Evolutionary conservation across 2,797 vertebrate genomes (phyloP), one percentile per base, ranked within the genome.

Genomic region (Tenualosa thibaudeaui): DNA sequence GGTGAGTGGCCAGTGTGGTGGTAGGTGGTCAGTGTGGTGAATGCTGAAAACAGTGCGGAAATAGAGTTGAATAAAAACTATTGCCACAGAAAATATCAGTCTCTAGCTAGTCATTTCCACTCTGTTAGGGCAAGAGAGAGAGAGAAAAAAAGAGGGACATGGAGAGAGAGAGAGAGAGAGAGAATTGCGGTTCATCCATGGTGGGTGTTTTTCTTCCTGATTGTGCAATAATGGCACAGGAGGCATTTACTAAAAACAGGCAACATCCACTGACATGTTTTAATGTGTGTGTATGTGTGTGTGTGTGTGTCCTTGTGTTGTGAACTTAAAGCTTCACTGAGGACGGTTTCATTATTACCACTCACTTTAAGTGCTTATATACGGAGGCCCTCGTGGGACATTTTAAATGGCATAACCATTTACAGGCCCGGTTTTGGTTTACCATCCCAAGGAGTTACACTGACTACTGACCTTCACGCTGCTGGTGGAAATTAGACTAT

Each of bases 371-470:
- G 65, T 71, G 65, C 65, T 26, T 65, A 40, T 12, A 31, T 37
- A 71, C 65, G 65, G 65, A 31, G 65, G 26, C 31, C 13, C 65
- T 31, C 65, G 4, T 71, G 65, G 65, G 65, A 71, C 65, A 71
- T 71, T 71, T 71, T 71, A 71, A 40, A 71, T 40, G 26, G 65
- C 65, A 71, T 15, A 31, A 40, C 13, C 65, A 40, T 71, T 71
- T 40, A 9, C 65, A 71, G 65, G 24, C 65, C 65, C 13, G 65
- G 65, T 71, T 71, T 71, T 31, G 65, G 65, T 71, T 71, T 71
- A 31, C 65, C 65, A 71, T 71, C 65, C 4, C 65, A 71, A 71
- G 31, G 65, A 71, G 65, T 71, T 37, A 1, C 65, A 40, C 26
- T 71, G 26, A 40, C 65, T 37, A 31, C 65, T 31, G 26, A 40